Conservation (phyloP, 2,888 invertebrate genomes). For the Chrysotoxum bicinctum region DNA sequence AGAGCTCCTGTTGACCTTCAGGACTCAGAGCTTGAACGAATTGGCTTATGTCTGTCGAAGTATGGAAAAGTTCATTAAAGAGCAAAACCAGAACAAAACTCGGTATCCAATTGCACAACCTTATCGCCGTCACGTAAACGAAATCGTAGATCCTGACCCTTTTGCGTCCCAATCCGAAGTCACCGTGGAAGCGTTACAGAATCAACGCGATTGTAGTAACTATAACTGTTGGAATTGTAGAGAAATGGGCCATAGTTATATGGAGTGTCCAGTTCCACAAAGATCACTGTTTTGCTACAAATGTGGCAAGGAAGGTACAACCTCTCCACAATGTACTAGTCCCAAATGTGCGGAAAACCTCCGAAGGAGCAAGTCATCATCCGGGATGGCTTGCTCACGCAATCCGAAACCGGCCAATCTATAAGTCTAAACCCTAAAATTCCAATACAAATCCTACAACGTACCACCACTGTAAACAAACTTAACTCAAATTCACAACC, state of each 20-base stretch:
- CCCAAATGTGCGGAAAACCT: not conserved
- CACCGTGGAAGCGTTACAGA: not conserved
- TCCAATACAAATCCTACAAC: not conserved
- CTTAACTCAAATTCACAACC: not conserved
- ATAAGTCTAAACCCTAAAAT: no score
- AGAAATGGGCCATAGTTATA: not conserved
- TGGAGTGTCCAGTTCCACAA: no score
- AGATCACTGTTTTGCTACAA: no score
- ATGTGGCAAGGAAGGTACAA: no score
- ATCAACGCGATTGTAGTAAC: not conserved
- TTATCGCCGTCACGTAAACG: not conserved
- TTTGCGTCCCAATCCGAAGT: no score
- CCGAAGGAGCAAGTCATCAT: not conserved
- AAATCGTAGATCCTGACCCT: not conserved
- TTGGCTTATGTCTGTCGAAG: not conserved
- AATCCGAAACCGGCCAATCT: not conserved
- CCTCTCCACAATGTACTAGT: not conserved
- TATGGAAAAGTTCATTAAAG: not conserved
- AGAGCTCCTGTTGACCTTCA: not conserved
- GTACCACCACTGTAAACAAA: not conserved
- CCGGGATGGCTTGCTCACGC: not conserved
- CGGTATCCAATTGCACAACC: not conserved
- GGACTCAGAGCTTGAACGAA: not conserved
- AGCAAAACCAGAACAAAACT: not conserved
- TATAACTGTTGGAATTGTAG: not conserved